Evolutionary conservation across 92 coral and sea anemone genomes (phyloP).

Genomic region (Chrysogorgia sp.): DNA sequence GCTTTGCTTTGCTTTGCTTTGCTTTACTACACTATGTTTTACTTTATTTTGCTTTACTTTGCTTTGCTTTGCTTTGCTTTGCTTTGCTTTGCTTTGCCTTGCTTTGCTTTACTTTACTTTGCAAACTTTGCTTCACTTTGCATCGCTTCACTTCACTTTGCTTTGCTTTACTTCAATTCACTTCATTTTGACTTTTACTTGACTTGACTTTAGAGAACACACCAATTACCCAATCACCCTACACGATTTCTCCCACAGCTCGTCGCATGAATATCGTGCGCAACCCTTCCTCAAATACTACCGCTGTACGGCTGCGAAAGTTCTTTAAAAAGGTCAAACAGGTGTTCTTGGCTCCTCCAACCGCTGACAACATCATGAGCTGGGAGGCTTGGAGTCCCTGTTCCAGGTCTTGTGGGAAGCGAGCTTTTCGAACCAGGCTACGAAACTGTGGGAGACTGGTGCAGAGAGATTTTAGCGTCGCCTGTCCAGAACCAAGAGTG

Average conservation of each 20-base stretch:
- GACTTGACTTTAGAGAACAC: too few relatives aligned
- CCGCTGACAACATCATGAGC: slow-evolving; percentile 17
- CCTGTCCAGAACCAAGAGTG: slow-evolving; percentile 24
- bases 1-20: too few relatives aligned
- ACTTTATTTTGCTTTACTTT: too few relatives aligned
- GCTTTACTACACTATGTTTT: too few relatives aligned
- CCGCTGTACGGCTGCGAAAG: background rate
- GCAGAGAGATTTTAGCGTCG: slow-evolving; percentile 24
- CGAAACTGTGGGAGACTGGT: slow-evolving; percentile 38
- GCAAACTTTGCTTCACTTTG: too few relatives aligned
- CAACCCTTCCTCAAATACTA: background rate
- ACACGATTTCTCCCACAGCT: background rate
- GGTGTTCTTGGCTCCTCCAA: slow-evolving; percentile 15
- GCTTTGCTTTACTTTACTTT: too few relatives aligned
- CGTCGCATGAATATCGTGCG: slow-evolving; percentile 29
- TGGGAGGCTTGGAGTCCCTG: slow-evolving; percentile 50
- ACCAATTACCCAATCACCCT: too few relatives aligned
- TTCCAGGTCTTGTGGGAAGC: slow-evolving; percentile 40
- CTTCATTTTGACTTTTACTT: too few relatives aligned
- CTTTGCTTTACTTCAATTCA: too few relatives aligned
- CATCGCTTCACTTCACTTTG: too few relatives aligned
- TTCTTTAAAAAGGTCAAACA: slow-evolving; percentile 23
- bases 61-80: too few relatives aligned
- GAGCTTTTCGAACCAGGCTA: slow-evolving; percentile 28
- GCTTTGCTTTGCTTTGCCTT: too few relatives aligned